Conservation (phyloP, 1,140 invertebrate species). For the Oryctes rhinoceros region DNA sequence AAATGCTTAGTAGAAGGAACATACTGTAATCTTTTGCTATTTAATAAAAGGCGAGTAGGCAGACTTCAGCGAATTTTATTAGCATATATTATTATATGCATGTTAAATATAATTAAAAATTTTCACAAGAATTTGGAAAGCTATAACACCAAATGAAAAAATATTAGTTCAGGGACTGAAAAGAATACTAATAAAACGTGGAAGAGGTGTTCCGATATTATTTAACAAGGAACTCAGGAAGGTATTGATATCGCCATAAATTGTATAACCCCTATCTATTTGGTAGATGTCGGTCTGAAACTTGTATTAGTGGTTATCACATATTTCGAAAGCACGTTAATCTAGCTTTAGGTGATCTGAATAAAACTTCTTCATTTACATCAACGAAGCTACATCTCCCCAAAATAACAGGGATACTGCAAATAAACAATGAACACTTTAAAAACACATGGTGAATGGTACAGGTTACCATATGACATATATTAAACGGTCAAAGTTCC, state of each 20-base stretch:
- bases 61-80: background rate
- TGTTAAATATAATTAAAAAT: background rate
- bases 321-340: constrained; percentile 42
- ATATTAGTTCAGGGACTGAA: too few species aligned
- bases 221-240: constrained; percentile 3
- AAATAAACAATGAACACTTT: constrained; percentile 22
- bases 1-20: background rate
- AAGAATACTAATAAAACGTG: too few species aligned
- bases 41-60: constrained; percentile 3
- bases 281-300: constrained; percentile 1
- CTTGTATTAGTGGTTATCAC: constrained; percentile 37
- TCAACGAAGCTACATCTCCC: constrained; percentile 40
- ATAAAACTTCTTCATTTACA: constrained; percentile 34
- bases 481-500: constrained; percentile 43
- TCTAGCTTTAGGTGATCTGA: background rate
- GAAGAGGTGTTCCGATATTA: too few species aligned
- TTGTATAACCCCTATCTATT: constrained; percentile 11
- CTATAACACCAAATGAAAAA: too few species aligned
- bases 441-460: constrained; percentile 38
- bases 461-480: constrained; percentile 41
- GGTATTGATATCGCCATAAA: constrained; percentile 10
- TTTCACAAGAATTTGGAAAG: too few species aligned
- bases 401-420: constrained; percentile 34
- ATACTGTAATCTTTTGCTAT: constrained; percentile 7
- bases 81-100: too few species aligned